Evolutionary conservation across 2,888 invertebrate genomes (phyloP).

Genomic region (Drosophila leonis): DNA sequence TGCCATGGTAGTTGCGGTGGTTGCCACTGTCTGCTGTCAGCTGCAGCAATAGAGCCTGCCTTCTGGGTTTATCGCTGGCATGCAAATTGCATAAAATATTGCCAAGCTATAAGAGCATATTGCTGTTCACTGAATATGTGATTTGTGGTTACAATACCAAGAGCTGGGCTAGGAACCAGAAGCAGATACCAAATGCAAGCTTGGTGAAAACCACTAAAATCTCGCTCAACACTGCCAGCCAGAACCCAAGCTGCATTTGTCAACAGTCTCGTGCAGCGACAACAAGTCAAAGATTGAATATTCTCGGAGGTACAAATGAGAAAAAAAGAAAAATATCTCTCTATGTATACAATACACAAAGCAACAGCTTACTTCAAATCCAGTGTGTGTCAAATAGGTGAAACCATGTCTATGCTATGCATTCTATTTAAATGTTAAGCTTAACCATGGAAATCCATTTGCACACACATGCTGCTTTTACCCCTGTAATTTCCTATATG

Average conservation of each 20-base stretch:
- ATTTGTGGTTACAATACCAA: conserved; percentile 50
- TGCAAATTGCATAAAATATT: conserved; percentile 80
- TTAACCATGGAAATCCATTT: conserved; percentile 23
- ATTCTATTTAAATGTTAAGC: not conserved
- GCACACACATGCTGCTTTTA: conserved; percentile 10
- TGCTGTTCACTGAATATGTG: conserved; percentile 78
- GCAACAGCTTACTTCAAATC: conserved; percentile 3
- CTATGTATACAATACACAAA: not conserved
- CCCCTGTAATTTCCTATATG: conserved; percentile 44
- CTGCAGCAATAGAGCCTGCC: conserved; percentile 51
- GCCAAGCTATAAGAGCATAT: conserved; percentile 70
- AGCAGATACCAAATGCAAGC: conserved; percentile 1
- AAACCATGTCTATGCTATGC: not conserved
- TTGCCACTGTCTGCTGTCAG: conserved; percentile 38
- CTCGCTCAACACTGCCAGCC: conserved; percentile 6
- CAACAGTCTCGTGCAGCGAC: conserved; percentile 3
- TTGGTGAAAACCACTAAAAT: conserved; percentile 34
- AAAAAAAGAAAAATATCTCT: not conserved
- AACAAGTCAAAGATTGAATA: conserved; percentile 4
- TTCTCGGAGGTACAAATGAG: not conserved
- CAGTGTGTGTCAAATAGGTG: not conserved
- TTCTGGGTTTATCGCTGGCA: conserved; percentile 56
- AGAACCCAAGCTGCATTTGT: conserved; percentile 19
- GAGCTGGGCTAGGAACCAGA: not conserved
- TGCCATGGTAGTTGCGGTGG: conserved; percentile 10